Evolutionary conservation across 2,113 vertebrate species (phyloP).

Genomic region (Porphyrio hochstetteri): DNA sequence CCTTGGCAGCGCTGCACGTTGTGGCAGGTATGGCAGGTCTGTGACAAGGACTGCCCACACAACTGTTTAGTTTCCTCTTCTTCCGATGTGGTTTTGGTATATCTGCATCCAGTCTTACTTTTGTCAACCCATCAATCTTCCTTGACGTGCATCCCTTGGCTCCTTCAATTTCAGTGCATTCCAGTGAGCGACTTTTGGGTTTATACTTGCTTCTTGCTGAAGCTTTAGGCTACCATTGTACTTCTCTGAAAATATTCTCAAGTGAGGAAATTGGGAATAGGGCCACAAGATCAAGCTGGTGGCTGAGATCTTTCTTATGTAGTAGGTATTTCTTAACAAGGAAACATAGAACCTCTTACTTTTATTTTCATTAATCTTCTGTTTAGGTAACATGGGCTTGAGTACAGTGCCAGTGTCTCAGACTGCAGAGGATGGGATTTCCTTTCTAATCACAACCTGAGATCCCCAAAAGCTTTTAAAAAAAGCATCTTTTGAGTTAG

Average conservation of each 20-base stretch:
- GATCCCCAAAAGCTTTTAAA: neutral
- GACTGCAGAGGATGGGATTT: neutral
- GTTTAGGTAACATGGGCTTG: neutral
- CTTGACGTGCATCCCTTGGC: neutral
- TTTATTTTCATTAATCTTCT: neutral
- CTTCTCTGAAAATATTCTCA: neutral
- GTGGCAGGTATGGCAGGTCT: neutral
- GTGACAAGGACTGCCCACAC: neutral
- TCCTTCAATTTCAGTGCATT: neutral
- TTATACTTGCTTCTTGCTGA: neutral
- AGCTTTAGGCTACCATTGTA: neutral
- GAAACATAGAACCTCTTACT: neutral
- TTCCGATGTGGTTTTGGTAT: neutral
- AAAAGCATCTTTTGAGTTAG: neutral
- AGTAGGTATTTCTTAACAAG: neutral
- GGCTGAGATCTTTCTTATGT: neutral
- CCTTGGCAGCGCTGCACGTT: neutral
- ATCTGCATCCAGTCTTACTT: neutral
- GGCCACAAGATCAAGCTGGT: neutral
- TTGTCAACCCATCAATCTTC: neutral
- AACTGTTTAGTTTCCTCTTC: neutral
- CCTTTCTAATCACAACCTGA: neutral
- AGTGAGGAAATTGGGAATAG: neutral
- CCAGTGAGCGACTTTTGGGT: neutral
- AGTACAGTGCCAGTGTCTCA: neutral